Evolutionary conservation across 2,113 vertebrate genomes (phyloP), one percentile per base, ranked within the genome.

Genomic region (Chionodraco myersi): DNA sequence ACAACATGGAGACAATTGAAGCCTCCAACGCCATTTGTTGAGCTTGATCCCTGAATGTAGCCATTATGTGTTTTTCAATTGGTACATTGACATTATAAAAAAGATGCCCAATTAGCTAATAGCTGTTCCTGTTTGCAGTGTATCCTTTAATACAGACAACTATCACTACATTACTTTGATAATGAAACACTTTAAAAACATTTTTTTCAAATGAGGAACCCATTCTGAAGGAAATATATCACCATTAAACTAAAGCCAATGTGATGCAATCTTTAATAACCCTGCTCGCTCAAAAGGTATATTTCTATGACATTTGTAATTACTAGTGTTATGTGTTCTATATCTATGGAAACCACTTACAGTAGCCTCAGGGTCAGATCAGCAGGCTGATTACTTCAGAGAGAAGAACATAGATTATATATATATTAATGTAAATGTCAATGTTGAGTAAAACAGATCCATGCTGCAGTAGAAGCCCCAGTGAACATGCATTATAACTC

Each of bases 361-460:
- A 1, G 30, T 16, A 67, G 68, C 80, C 48, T 49, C 18, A 3
- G 69, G 62, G 41, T 62, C 75, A 73, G 18, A 84, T 10, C 65
- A 6, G 51, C 49, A 10, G 53, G 3, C 23, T 71, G 60, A 52
- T 53, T 70, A 52, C 44, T 59, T 51, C 10, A 14, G 9, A 60
- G 56, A 10, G 26, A 44, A 45, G 48, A 12, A 30, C 30, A 30
- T 30, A 30, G 3, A 30, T 30, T 30, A 30, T 30, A 30, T 30
- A 26, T 26, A 30, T 30, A 30, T 30, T 30, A 30, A 30, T 30
- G 30, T 30, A 30, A 30, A 30, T 30, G 30, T 30, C 30, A 30
- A 30, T 30, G 30, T 30, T 30, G 30, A 30, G 30, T 30, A 30
- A 30, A 30, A 30, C 30, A 3, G 30, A 30, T 30, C 30, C 30